phyloP scores from a whole-genome alignment of 92 coral and sea anemone genomes.

The Plumapathes pennacea region DNA sequence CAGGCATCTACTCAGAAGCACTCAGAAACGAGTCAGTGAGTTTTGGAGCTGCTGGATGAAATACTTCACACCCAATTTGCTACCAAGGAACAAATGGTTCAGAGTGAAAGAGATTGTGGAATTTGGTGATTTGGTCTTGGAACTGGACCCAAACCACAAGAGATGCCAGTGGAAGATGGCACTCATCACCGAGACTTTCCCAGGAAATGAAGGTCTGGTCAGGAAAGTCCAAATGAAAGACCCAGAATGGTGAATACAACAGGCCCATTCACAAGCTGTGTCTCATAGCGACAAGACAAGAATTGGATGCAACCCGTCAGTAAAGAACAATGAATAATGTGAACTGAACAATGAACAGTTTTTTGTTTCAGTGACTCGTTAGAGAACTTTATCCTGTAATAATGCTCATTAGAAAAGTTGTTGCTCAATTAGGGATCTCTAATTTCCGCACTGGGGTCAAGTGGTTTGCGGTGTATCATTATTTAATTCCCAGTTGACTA shows the following conservation, averaged over 20 bases:
- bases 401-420: conserved; percentile 2
- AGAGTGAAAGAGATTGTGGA: conserved; percentile 25
- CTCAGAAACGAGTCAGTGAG: conserved; percentile 1
- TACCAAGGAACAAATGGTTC: conserved; percentile 50
- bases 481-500: too few relatives aligned
- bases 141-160: conserved; percentile 10
- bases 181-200: conserved; percentile 19
- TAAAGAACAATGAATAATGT: not conserved
- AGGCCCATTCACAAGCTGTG: conserved; percentile 63
- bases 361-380: not conserved
- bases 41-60: conserved; percentile 50
- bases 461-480: too few relatives aligned
- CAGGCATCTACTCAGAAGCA: conserved; percentile 9
- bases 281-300: conserved; percentile 26
- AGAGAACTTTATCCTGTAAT: not conserved
- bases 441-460: conserved; percentile 47
- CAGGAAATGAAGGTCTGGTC: conserved; percentile 40
- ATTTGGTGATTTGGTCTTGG: conserved; percentile 36
- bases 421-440: conserved; percentile 28
- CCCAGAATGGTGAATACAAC: conserved; percentile 35
- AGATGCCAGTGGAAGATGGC: conserved; percentile 60
- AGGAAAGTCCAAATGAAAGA: conserved; percentile 56
- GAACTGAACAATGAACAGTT: not conserved
- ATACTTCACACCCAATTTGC: conserved; percentile 28
- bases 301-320: not conserved